Evolutionary conservation across 2,797 vertebrate genomes (phyloP).

Genomic region (Merluccius polli): DNA sequence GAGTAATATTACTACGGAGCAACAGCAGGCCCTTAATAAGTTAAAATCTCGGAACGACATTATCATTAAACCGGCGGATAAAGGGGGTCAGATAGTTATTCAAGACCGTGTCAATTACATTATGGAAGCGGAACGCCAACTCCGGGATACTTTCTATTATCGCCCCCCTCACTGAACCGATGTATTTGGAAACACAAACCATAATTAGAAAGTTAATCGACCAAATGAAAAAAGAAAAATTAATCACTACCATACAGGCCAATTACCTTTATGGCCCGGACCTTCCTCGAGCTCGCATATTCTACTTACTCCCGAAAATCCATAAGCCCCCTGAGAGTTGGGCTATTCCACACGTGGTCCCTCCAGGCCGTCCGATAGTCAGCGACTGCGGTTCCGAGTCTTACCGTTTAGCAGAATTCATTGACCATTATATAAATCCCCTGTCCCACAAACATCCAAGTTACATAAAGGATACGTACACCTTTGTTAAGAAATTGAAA

Average conservation of each 20-base stretch:
- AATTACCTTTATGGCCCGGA: not conserved
- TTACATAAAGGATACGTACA: constrained; percentile 10
- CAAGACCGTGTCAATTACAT: not conserved
- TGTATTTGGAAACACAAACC: too few relatives aligned
- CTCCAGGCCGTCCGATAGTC: not conserved
- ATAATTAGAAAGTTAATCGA: too few relatives aligned
- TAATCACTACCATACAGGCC: not conserved
- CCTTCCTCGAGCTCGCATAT: not conserved
- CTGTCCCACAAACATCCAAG: not conserved
- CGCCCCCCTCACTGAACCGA: not conserved
- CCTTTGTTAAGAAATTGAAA: constrained; percentile 10
- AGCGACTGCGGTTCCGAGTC: not conserved
- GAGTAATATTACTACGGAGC: not conserved
- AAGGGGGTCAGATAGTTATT: constrained; percentile 6
- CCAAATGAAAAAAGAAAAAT: not conserved
- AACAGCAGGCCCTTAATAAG: not conserved
- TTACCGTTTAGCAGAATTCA: not conserved
- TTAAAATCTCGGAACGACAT: not conserved
- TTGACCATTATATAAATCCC: not conserved
- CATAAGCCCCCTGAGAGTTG: not conserved
- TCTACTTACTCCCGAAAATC: too few relatives aligned
- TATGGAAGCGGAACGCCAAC: not conserved
- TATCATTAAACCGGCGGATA: constrained; percentile 12
- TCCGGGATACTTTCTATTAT: not conserved
- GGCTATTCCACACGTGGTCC: not conserved